These are phyloP conservation scores for Torymus aiolomorphi DNA, from an alignment of 2,888 invertebrate species.

Conservation along the genomic window DNA sequence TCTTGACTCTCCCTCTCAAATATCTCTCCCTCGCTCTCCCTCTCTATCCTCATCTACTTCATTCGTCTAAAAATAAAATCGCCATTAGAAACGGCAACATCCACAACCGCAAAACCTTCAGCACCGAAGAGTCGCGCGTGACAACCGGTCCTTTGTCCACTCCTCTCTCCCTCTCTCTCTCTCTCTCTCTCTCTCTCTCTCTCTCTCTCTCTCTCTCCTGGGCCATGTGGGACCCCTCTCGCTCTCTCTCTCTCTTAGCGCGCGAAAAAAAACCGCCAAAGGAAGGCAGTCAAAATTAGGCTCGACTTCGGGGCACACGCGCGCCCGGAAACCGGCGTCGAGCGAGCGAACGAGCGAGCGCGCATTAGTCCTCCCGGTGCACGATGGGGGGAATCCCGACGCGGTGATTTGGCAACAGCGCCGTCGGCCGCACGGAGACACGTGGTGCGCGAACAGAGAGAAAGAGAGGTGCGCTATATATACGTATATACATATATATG, in stretches of 20 bases:
- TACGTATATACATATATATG: background rate
- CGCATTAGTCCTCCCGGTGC: slow-evolving; percentile 9
- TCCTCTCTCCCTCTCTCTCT: no score
- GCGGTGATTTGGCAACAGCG: slow-evolving; percentile 37
- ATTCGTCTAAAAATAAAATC: slow-evolving; percentile 29
- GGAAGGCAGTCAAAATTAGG: slow-evolving; percentile 50
- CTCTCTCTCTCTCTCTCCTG: no score
- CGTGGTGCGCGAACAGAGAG: slow-evolving; percentile 36
- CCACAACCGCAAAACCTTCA: no score
- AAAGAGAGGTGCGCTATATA: background rate
- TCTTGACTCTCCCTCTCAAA: no score
- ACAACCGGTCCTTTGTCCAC: slow-evolving; percentile 40
- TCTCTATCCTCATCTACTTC: no score
- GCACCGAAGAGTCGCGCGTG: no score
- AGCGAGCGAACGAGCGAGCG: background rate
- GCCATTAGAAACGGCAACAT: slow-evolving; percentile 29
- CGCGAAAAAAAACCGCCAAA: slow-evolving; percentile 13
- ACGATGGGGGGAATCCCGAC: slow-evolving; percentile 31
- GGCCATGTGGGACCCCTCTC: slow-evolving; percentile 41
- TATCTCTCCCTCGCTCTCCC: no score
- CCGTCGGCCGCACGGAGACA: slow-evolving; percentile 23
- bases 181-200: background rate
- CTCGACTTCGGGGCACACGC: slow-evolving; percentile 37
- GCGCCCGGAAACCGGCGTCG: slow-evolving; percentile 48
- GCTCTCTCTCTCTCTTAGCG: background rate